A percentile compares a stretch with the other conserved stretches of the same genome.
Evolutionary conservation across 1,140 invertebrate species (phyloP).

Genomic region (Metaphire vulgaris): DNA sequence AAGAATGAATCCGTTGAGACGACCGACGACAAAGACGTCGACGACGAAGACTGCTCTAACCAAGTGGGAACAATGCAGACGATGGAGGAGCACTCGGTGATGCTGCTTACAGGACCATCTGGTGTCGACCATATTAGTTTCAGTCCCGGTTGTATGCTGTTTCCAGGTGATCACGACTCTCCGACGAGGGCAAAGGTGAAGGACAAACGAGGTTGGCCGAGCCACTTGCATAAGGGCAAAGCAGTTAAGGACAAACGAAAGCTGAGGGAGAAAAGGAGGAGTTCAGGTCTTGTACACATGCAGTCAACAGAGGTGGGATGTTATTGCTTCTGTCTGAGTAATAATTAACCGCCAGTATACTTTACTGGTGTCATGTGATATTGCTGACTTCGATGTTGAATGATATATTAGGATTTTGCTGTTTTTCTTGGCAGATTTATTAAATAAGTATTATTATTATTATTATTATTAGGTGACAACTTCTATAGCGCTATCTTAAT

Average conservation of each 20-base stretch:
- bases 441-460: too few species aligned
- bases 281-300: constrained; percentile 62
- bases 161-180: constrained; percentile 53
- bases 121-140: constrained; percentile 23
- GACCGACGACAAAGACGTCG: constrained; percentile 34
- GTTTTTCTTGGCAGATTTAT: too few species aligned
- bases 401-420: too few species aligned
- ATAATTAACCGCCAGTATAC: too few species aligned
- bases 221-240: constrained; percentile 59
- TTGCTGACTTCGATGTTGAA: too few species aligned
- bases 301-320: constrained; percentile 59
- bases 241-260: constrained; percentile 59
- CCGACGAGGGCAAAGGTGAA: constrained; percentile 54
- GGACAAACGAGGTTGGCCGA: constrained; percentile 54
- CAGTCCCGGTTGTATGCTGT: constrained; percentile 9
- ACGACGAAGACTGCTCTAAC: constrained; percentile 11
- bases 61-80: neutral
- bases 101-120: constrained; percentile 30
- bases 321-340: neutral
- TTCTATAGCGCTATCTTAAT: too few species aligned
- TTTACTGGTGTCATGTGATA: too few species aligned
- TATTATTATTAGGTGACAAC: too few species aligned
- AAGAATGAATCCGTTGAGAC: constrained; percentile 26
- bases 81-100: constrained; percentile 34
- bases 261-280: constrained; percentile 60